Evolutionary conservation across 2,113 vertebrate genomes (phyloP).

Genomic region (Lepisosteus oculatus): DNA sequence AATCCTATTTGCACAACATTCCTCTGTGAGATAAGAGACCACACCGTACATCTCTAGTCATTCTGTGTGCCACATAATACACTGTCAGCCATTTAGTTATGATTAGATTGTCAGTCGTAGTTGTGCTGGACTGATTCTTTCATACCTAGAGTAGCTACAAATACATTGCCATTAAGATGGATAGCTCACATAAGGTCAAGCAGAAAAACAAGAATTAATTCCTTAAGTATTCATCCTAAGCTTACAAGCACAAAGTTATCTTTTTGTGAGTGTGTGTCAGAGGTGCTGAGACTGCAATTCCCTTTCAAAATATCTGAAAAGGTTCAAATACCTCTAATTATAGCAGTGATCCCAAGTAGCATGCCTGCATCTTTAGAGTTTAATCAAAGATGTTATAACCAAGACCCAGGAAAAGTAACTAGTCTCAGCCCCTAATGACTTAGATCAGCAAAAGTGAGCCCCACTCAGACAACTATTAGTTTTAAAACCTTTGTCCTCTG

Average conservation of each 20-base stretch:
- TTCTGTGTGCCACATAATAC: conserved; percentile 50
- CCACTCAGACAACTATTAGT: conserved; percentile 51
- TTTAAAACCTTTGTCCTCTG: conserved; percentile 44
- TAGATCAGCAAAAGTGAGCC: conserved; percentile 64
- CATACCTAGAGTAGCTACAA: conserved; percentile 20
- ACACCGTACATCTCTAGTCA: conserved; percentile 54
- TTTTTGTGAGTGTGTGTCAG: conserved; percentile 45
- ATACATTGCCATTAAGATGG: conserved; percentile 15
- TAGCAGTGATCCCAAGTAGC: not conserved
- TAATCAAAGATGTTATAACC: conserved; percentile 54
- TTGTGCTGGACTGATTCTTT: conserved; percentile 26
- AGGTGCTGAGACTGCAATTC: conserved; percentile 62
- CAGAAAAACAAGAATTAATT: conserved; percentile 61
- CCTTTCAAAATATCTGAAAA: conserved; percentile 25
- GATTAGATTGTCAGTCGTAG: conserved; percentile 60
- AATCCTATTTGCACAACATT: conserved; percentile 53
- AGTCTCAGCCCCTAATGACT: conserved; percentile 53
- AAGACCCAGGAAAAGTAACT: conserved; percentile 53
- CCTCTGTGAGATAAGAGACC: conserved; percentile 48
- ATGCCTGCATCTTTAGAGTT: conserved; percentile 4
- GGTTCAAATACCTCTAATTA: not conserved
- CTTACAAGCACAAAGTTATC: conserved; percentile 52
- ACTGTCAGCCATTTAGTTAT: conserved; percentile 46
- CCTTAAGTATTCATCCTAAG: conserved; percentile 53
- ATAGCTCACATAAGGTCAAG: conserved; percentile 21